Base-by-base conservation (phyloP, 1,140 invertebrate genomes). In the Lysiphlebus fabarum region DNA sequence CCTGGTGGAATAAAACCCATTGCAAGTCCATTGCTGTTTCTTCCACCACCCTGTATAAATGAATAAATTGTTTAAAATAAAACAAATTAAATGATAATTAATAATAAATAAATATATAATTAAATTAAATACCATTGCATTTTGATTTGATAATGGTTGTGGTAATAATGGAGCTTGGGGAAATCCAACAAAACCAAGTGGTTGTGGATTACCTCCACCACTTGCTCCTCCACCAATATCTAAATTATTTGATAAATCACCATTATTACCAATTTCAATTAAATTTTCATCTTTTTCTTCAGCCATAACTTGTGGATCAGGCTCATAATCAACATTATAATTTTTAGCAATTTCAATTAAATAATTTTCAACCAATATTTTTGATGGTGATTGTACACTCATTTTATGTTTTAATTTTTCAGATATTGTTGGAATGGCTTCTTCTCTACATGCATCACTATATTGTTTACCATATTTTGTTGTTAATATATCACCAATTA, bases 331-430 rank as follows among this genome's bases (percentile, higher is more conserved):
- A 48, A 98, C 86, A 76, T 94, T 90, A 70, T 95, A 96, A 75
- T 91, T 94, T 72, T 93, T 97, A 5, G 96, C 94, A 66, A 99
- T 99, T 81, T 98, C 96, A 67, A 95, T 90, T 17, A 95, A 76
- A 80, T 96, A 98, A 70, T 92, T 94, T 75, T 99, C 98, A 47
- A 99, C 92, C 8, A 99, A 81, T 56, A 98, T 79, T 75, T 97
- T 98, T 0, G 95, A 93, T 4, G 98, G 98, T 44, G 95, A 94
- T 70, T 98, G 94, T 4, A 99, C 88, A 42, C 92, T 89, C 74
- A 99, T 82, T 81, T 99, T 99, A 70, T 97, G 92, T 75, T 96
- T 95, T 6, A 99, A 74, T 78, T 98, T 98, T 63, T 96, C 91
- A 69, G 93, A 97, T 48, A 98, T 92, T 36, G 90, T 91, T 57